Base-by-base conservation (phyloP, 2,888 invertebrate genomes). In the Parnassius apollo region DNA sequence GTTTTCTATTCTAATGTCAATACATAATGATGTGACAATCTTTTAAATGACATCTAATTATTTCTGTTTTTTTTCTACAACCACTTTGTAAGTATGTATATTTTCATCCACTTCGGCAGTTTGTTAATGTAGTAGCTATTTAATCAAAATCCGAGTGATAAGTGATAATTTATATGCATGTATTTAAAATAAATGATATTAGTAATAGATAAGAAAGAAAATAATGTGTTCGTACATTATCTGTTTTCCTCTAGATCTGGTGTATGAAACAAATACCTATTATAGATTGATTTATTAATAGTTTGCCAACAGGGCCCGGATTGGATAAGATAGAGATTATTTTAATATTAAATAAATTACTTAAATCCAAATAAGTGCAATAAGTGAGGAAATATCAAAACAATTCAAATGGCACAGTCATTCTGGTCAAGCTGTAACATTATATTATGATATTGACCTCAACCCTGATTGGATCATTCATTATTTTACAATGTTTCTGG, bases 121-220 rank as follows among this genome's bases (percentile, higher is more conserved):
- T 18, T 44, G 18, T 55, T 13, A 11, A 46, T 45, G 25, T 49
- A 56, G 25, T 49, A 56, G 56, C 8, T 62, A 57, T 13, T 52
- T 53, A 62, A 61, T 57, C 9, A 49, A 62, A 53, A 13, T 54
- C 53, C 57, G 49, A 57, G 53, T 58, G 62, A 52, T 61, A 61
- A 55, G 4, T 45, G 48, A 50, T 62, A 25, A 50, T 53, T 57
- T 50, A 51, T 48, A 48, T 57, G 48, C 53, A 18, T 12, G 48
- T 53, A 25, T 51, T 51, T 25, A 10, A 51, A n/a, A 2, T 4
- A 35, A 11, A 51, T 51, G 25, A 49, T 13, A 13, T 49, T 13
- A 49, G 49, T 13, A 49, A 49, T 49, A 44, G n/a, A 13, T 8
- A 49, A 9, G 13, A 49, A 13, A 2, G 49, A 8, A 12, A 49